These are phyloP conservation scores for Hexactinellida sp. DNA, from an alignment of 37 sponge, comb jelly and placozoan genomes.

Conservation along the genomic window DNA sequence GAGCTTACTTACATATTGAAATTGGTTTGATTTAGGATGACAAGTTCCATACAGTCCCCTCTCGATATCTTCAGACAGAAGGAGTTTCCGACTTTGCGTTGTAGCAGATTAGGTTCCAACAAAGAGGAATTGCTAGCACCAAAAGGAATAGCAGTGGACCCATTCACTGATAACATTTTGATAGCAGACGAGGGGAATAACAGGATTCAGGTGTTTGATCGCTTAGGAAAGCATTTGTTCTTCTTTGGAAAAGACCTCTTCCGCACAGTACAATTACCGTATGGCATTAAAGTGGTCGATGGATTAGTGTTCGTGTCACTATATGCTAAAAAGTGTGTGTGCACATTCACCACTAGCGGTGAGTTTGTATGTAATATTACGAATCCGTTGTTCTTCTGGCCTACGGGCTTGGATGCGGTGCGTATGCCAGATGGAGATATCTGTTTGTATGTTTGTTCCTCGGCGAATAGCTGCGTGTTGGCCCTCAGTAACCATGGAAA, in stretches of 20 bases:
- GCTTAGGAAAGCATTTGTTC: neutral
- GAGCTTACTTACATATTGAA: too few relatives aligned
- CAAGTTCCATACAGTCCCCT: neutral
- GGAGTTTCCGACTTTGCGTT: neutral
- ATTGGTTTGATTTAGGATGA: neutral
- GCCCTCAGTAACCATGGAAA: neutral
- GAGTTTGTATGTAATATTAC: neutral
- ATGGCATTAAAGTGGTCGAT: neutral
- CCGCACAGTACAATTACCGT: neutral
- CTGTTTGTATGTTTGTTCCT: neutral
- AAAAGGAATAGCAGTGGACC: neutral
- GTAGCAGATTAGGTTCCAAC: neutral
- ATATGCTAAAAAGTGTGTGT: neutral
- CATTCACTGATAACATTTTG: neutral
- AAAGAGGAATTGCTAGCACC: neutral
- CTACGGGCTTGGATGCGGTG: neutral
- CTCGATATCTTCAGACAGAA: neutral
- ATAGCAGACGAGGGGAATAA: constrained; percentile 11
- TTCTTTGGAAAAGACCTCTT: neutral
- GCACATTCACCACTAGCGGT: neutral
- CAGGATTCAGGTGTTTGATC: neutral
- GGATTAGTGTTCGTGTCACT: neutral
- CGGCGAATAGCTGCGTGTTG: neutral
- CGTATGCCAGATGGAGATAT: neutral
- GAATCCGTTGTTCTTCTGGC: neutral